phyloP scores from a whole-genome alignment of 2,888 invertebrate species.

The Drosophila monieri region DNA sequence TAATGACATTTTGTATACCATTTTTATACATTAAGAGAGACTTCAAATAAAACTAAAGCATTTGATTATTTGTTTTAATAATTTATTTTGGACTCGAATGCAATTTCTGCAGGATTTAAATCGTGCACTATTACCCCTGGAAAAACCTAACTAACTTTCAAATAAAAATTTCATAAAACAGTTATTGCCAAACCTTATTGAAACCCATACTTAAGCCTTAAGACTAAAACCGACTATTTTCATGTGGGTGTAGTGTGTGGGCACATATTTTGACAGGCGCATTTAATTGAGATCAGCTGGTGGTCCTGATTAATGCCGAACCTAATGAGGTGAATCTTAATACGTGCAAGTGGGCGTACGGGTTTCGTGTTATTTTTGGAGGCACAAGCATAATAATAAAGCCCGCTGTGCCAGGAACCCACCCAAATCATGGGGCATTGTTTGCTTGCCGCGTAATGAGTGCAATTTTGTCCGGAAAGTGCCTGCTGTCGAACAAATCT shows the following conservation, averaged over 20 bases:
- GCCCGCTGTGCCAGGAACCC: conserved; percentile 24
- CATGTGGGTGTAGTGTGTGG: conserved; percentile 16
- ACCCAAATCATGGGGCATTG: conserved; percentile 62
- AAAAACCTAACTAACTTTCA: too few species aligned
- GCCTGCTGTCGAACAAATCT: conserved; percentile 26
- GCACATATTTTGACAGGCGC: conserved; percentile 63
- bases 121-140: too few species aligned
- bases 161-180: too few species aligned
- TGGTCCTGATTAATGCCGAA: conserved; percentile 65
- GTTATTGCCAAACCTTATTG: neutral
- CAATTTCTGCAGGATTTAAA: too few species aligned
- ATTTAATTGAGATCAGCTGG: conserved; percentile 58
- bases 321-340: conserved; percentile 73
- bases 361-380: conserved; percentile 52
- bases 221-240: neutral
- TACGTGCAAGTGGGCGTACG: conserved; percentile 43
- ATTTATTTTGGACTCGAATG: too few species aligned
- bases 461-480: conserved; percentile 46
- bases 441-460: conserved; percentile 54
- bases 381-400: conserved; percentile 38
- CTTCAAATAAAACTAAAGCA: too few species aligned
- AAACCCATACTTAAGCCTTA: neutral
- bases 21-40: too few species aligned
- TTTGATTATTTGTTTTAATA: too few species aligned
- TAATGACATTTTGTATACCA: too few species aligned